These are phyloP conservation scores for Rhizomys pruinosus DNA, from an alignment of 2,113 vertebrate species.

Conservation along the genomic window DNA sequence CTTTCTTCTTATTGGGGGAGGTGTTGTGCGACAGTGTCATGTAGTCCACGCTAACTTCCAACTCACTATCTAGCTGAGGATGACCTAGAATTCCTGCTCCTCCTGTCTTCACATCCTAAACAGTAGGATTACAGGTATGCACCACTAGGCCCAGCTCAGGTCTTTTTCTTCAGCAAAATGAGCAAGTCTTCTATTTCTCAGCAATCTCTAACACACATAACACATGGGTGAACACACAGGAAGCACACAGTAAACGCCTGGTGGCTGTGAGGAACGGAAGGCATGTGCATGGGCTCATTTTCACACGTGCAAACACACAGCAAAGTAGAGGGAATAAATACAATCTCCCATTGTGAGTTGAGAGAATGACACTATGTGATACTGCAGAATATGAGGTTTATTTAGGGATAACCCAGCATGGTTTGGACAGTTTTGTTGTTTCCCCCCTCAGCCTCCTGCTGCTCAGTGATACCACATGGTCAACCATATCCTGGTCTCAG, in stretches of 20 bases:
- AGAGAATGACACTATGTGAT: conserved; percentile 75
- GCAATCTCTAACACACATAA: conserved; percentile 19
- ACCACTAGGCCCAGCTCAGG: neutral
- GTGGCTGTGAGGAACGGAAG: conserved; percentile 29
- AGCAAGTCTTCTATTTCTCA: conserved; percentile 48
- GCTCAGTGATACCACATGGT: conserved; percentile 39
- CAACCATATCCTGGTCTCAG: conserved; percentile 50
- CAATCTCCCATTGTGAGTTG: conserved; percentile 51
- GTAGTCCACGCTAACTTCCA: neutral
- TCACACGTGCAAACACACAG: conserved; percentile 8
- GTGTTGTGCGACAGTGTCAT: neutral
- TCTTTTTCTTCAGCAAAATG: conserved; percentile 40
- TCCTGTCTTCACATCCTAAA: neutral
- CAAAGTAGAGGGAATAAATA: conserved; percentile 9
- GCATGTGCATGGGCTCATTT: conserved; percentile 56
- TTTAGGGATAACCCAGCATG: conserved; percentile 61
- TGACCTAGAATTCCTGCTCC: neutral
- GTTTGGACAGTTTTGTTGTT: conserved; percentile 63
- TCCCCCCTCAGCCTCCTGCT: conserved; percentile 54
- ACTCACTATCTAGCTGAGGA: neutral
- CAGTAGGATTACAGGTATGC: neutral
- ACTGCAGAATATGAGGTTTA: conserved; percentile 74
- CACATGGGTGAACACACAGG: conserved; percentile 16
- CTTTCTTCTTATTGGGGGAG: neutral
- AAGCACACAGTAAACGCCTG: conserved; percentile 20